Evolutionary conservation across 2,797 vertebrate species (phyloP).

Genomic region (Sparus aurata): DNA sequence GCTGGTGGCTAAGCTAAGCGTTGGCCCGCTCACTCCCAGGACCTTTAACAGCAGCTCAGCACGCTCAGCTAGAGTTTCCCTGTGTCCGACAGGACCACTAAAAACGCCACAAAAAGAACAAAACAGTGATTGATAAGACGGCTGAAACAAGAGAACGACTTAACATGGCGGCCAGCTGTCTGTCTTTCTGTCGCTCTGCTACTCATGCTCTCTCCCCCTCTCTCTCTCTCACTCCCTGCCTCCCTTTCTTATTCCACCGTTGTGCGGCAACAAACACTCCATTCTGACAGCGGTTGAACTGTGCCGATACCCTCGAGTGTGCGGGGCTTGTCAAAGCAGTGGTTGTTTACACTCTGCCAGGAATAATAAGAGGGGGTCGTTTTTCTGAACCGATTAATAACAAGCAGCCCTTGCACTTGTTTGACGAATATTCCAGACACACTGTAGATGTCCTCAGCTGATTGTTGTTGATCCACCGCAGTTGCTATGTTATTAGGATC

Average conservation of each 20-base stretch:
- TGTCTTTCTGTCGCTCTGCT: slow-evolving; percentile 75
- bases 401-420: slow-evolving; percentile 72
- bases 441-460: slow-evolving; percentile 71
- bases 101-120: slow-evolving; percentile 82
- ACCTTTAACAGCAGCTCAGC: slow-evolving; percentile 71
- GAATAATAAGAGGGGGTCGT: slow-evolving; percentile 76
- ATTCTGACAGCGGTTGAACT: slow-evolving; percentile 81
- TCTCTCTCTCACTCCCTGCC: slow-evolving; percentile 55
- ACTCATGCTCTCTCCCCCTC: slow-evolving; percentile 66
- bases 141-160: slow-evolving; percentile 83
- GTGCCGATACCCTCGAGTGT: slow-evolving; percentile 77
- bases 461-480: slow-evolving; percentile 67
- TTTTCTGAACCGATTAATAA: slow-evolving; percentile 82
- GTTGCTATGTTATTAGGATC: slow-evolving; percentile 56
- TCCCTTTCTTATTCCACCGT: slow-evolving; percentile 74
- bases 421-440: slow-evolving; percentile 69
- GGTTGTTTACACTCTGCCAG: slow-evolving; percentile 82
- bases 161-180: slow-evolving; percentile 79
- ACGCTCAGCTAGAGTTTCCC: slow-evolving; percentile 77
- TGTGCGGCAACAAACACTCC: slow-evolving; percentile 81
- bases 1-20: slow-evolving; percentile 66
- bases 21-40: slow-evolving; percentile 69
- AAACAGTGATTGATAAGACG: slow-evolving; percentile 86
- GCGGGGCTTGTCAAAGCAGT: slow-evolving; percentile 79
- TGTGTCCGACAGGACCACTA: slow-evolving; percentile 71